Evolutionary conservation across 2,888 invertebrate species (phyloP), one percentile per base, ranked within the genome.

Genomic region (Peribatodes rhomboidaria): DNA sequence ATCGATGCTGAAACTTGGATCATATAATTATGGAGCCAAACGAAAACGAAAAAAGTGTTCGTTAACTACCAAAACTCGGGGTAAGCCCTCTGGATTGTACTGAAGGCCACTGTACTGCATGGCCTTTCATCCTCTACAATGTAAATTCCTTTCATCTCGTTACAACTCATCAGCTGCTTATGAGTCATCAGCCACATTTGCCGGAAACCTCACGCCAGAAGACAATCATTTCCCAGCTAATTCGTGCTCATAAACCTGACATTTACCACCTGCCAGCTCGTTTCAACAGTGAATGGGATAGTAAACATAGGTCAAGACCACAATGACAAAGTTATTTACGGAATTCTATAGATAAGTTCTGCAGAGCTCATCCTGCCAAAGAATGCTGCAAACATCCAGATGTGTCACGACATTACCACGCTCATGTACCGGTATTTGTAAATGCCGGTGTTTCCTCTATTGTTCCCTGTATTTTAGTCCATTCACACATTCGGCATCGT

Each of bases 401-500:
- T 64, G 58, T 58, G 63, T 64, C 54, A 58, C 49, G 50, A 57
- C 20, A 27, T 27, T 2, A 27, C 61, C 47, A 11, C 14, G 47
- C 31, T 46, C n/a, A 9, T 41, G 22, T 41, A 22, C 41, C 22
- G 37, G 46, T 35, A 56, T 54, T 46, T 49, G 57, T 53, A 58
- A 58, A 61, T 37, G 53, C 18, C 18, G 67, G 64, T 44, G 64
- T 64, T 69, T 61, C 67, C 66, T 56, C 65, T 39, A 60, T 65
- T 65, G 59, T 65, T 57, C 53, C 35, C 41, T 50, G 52, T 58
- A 65, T 69, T 70, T 72, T 65, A 54, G 73, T 70, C 72, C 76
- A 75, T 70, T 75, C 78, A 79, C 63, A 55, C 61, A 55, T 41
- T 66, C 33, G 54, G 67, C 62, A 67, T 67, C 56, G 61, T 67